phyloP scores from a whole-genome alignment of 2,113 vertebrate genomes.

The Gallinago jamesoni region DNA sequence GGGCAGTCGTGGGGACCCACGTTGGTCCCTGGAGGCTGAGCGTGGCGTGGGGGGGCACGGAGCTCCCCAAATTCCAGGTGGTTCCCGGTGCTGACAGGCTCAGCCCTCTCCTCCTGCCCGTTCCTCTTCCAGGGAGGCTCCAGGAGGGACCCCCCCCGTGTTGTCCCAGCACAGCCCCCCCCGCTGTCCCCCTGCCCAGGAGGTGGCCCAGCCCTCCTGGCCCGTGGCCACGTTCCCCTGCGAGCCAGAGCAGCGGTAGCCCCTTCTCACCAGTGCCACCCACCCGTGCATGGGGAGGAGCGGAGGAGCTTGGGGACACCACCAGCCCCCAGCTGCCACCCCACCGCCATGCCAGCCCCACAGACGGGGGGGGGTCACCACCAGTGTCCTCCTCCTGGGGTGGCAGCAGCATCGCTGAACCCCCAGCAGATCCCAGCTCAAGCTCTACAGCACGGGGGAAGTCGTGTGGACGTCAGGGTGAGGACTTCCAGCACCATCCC shows the following conservation, averaged over 20 bases:
- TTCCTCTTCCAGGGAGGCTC: neutral
- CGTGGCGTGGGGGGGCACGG: fast-evolving
- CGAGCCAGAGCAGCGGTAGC: neutral
- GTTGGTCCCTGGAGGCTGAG: fast-evolving
- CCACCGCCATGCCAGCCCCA: neutral
- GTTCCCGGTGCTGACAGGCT: neutral
- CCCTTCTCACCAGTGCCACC: neutral
- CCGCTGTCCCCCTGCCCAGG: neutral
- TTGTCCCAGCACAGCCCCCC: neutral
- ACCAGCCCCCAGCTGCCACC: neutral
- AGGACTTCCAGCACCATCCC: neutral
- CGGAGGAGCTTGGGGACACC: neutral
- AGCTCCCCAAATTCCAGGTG: neutral
- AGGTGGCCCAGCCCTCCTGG: neutral
- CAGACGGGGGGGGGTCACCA: fast-evolving
- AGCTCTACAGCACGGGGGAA: fast-evolving
- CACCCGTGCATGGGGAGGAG: neutral
- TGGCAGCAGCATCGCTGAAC: neutral
- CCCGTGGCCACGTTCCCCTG: neutral
- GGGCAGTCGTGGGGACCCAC: neutral
- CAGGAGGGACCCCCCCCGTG: neutral
- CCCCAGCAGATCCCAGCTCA: neutral
- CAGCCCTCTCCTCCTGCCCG: neutral
- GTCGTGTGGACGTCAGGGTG: fast-evolving
- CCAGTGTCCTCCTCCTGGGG: neutral